Evolutionary conservation across 2,888 invertebrate species (phyloP), one percentile per base, ranked within the genome.

Genomic region (Scaptomyza cyrtandrae): DNA sequence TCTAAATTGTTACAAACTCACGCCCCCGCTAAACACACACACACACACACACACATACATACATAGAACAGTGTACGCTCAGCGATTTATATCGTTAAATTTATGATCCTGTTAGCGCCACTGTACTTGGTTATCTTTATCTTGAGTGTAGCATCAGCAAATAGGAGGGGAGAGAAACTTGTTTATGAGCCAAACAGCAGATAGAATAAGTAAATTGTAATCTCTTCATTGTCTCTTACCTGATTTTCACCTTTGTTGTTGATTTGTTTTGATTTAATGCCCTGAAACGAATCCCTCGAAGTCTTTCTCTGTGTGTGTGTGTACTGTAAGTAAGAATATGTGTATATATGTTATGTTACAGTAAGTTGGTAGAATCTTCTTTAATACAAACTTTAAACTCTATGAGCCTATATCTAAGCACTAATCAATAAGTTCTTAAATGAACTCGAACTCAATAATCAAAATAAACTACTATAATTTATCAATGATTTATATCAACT

Each of bases 31-130:
- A 29, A 43, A 60, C 27, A 41, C 48, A 54, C 11, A 45, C 55
- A 60, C 56, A 39, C 44, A 37, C 24, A 33, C 46, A 10, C 35
- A 63, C 19, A 43, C 4, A 19, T 19, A 19, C 1, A 19, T 19
- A 19, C 19, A 19, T 19, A 19, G 19, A 19, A 19, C 19, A 19
- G 19, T 19, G 19, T 1, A 19, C 13, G 27, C 44, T 44, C 57
- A 61, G 66, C 88, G 90, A 90, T 88, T 84, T 77, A 75, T 86
- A 90, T 86, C 78, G 66, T 71, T 70, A 71, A 80, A 89, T 89
- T 89, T 90, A 89, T 80, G 85, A 78, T 89, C 83, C 89, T 90
- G 89, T 89, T 90, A 89, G 89, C 89, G 89, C 90, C 89, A 90
- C 87, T 79, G 89, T 77, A 77, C 71, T 79, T 72, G 78, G 68